phyloP scores from a whole-genome alignment of 2,888 invertebrate genomes.

The Drosophila sordidapex region DNA sequence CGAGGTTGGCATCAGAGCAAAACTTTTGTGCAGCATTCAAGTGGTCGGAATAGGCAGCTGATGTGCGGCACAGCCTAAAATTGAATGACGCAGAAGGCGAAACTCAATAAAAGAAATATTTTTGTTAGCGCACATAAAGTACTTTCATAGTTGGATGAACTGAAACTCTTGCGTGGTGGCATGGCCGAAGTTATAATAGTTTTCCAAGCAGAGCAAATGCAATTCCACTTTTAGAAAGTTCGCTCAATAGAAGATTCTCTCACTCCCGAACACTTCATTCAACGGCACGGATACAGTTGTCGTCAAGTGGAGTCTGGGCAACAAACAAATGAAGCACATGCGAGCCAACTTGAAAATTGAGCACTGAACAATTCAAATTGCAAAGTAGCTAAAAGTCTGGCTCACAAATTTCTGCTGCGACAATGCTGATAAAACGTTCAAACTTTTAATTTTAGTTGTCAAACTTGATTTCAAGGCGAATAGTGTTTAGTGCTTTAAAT shows the following conservation, averaged over 20 bases:
- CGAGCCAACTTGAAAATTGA: slow-evolving; percentile 53
- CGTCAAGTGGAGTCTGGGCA: slow-evolving; percentile 69
- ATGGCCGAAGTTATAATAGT: slow-evolving; percentile 74
- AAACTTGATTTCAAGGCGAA: slow-evolving; percentile 33
- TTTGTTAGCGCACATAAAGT: slow-evolving; percentile 80
- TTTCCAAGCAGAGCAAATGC: slow-evolving; percentile 79
- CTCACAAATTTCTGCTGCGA: slow-evolving; percentile 56
- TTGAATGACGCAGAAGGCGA: slow-evolving; percentile 49
- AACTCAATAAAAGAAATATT: slow-evolving; percentile 80
- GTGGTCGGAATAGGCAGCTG: slow-evolving; percentile 27
- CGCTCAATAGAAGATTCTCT: slow-evolving; percentile 52
- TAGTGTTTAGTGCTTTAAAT: slow-evolving; percentile 8
- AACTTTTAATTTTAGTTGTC: slow-evolving; percentile 13
- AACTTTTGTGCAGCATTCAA: slow-evolving; percentile 53
- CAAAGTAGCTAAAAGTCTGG: slow-evolving; percentile 46
- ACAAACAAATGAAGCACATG: slow-evolving; percentile 75
- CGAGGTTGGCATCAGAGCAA: slow-evolving; percentile 28
- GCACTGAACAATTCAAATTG: slow-evolving; percentile 65
- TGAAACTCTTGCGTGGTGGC: slow-evolving; percentile 53
- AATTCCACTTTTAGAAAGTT: slow-evolving; percentile 75
- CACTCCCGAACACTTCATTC: slow-evolving; percentile 21
- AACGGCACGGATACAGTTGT: slow-evolving; percentile 47
- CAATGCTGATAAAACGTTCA: slow-evolving; percentile 67
- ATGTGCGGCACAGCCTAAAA: slow-evolving; percentile 53
- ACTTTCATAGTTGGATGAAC: slow-evolving; percentile 78